A percentile compares a stretch with the other conserved stretches of the same genome.
phyloP scores from a whole-genome alignment of 1,140 invertebrate species.

The Argopecten irradians region DNA sequence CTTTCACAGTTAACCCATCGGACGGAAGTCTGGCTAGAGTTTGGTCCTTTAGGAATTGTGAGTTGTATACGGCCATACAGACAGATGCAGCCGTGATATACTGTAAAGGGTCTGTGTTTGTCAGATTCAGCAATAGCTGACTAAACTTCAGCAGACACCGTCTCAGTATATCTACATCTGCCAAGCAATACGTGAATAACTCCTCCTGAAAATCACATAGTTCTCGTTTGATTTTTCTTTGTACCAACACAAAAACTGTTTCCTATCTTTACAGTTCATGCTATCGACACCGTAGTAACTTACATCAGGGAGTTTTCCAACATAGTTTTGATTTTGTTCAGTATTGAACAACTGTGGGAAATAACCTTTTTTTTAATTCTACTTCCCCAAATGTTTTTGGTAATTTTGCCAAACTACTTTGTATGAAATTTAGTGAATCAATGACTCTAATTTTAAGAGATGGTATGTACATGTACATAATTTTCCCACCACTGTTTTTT shows the following conservation, averaged over 20 bases:
- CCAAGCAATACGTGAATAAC: not conserved
- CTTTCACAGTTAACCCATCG: constrained; percentile 2
- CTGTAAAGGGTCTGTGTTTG: not conserved
- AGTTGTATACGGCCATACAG: not conserved
- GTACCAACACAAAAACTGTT: constrained; percentile 39
- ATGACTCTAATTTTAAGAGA: constrained; percentile 34
- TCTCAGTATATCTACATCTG: constrained; percentile 30
- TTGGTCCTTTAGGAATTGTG: not conserved
- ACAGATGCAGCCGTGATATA: not conserved
- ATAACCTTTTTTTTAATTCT: constrained; percentile 45
- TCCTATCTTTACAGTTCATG: not conserved
- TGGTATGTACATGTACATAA: constrained; percentile 35
- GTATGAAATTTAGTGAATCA: constrained; percentile 34
- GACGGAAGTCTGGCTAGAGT: not conserved
- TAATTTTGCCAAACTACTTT: constrained; percentile 28
- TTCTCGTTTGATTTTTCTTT: not conserved
- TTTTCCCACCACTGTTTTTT: constrained; percentile 34
- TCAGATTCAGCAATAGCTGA: not conserved
- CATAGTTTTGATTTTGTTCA: constrained; percentile 36
- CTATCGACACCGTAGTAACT: constrained; percentile 26
- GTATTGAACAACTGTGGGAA: constrained; percentile 52
- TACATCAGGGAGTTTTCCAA: constrained; percentile 32
- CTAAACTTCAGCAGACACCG: not conserved
- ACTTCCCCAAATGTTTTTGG: constrained; percentile 31
- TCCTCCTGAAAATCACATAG: constrained; percentile 30